phyloP scores from a whole-genome alignment of 2,113 vertebrate genomes.

The Scalopus aquaticus region DNA sequence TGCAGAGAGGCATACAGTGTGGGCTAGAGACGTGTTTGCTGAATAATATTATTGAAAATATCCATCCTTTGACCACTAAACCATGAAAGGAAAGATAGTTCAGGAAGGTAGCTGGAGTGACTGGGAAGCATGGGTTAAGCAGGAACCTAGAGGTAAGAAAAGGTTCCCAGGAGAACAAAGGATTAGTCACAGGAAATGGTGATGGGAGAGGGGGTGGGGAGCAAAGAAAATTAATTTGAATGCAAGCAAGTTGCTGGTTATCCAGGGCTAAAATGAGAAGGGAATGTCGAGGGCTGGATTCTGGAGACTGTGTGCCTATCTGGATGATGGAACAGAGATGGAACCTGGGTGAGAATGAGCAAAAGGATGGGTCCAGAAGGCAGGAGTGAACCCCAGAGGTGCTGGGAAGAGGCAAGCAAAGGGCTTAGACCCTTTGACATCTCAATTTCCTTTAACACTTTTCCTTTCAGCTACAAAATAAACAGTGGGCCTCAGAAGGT shows the following conservation, averaged over 20 bases:
- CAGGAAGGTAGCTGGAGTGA: not conserved
- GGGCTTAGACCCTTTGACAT: not conserved
- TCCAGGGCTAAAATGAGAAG: not conserved
- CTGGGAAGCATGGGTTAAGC: not conserved
- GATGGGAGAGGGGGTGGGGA: not conserved
- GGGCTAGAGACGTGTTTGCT: not conserved
- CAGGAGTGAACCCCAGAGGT: not conserved
- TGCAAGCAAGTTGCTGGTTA: not conserved
- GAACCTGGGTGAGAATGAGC: not conserved
- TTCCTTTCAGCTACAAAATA: not conserved
- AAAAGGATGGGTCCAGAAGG: not conserved
- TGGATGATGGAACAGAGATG: not conserved
- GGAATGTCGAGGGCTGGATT: not conserved
- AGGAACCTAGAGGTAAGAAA: not conserved
- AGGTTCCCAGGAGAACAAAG: constrained; percentile 38
- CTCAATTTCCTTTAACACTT: not conserved
- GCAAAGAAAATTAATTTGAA: not conserved
- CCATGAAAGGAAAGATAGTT: not conserved
- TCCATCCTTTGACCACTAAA: not conserved
- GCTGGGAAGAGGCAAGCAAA: accelerated
- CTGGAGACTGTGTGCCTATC: not conserved
- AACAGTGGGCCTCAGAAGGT: not conserved
- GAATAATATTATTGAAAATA: not conserved
- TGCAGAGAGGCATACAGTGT: not conserved
- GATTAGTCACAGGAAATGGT: not conserved